phyloP scores from a whole-genome alignment of 2,888 invertebrate species.

The Caenorhabditis plicata region DNA sequence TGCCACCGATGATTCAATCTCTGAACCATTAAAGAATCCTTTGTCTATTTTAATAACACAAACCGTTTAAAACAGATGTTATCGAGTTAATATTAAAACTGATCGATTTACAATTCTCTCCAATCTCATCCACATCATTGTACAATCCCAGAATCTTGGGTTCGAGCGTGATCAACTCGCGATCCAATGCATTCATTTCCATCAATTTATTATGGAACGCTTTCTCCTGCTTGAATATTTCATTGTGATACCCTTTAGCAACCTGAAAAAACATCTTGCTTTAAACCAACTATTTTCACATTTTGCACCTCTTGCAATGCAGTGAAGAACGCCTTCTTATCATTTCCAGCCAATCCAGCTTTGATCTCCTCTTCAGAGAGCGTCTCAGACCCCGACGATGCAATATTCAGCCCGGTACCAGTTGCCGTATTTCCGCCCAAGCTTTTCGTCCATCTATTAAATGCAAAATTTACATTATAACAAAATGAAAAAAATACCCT shows the following conservation, averaged over 20 bases:
- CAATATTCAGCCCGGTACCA: constrained; percentile 15
- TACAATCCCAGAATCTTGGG: constrained; percentile 32
- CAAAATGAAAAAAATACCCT: constrained; percentile 7
- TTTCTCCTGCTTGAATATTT: constrained; percentile 25
- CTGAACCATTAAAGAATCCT: constrained; percentile 2
- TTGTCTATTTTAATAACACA: neutral
- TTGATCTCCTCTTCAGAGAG: constrained; percentile 32
- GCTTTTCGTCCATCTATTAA: constrained; percentile 21
- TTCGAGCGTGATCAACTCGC: constrained; percentile 23
- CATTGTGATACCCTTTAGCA: constrained; percentile 23
- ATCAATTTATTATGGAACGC: constrained; percentile 23
- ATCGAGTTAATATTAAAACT: constrained; percentile 28
- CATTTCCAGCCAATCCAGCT: constrained; percentile 24
- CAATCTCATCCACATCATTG: constrained; percentile 25
- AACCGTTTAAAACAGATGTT: constrained; percentile 26
- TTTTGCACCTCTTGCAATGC: constrained; percentile 27
- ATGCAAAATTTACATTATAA: neutral
- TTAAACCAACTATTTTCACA: neutral
- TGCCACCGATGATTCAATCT: constrained; percentile 23
- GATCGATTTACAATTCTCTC: constrained; percentile 21
- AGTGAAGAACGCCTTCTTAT: constrained; percentile 22
- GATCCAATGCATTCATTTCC: constrained; percentile 25
- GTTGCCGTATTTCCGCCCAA: constrained; percentile 22
- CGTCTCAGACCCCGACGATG: constrained; percentile 21
- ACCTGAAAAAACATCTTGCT: constrained; percentile 1